Evolutionary conservation across 2,113 vertebrate species (phyloP).

Genomic region (Mastomys natalensis): DNA sequence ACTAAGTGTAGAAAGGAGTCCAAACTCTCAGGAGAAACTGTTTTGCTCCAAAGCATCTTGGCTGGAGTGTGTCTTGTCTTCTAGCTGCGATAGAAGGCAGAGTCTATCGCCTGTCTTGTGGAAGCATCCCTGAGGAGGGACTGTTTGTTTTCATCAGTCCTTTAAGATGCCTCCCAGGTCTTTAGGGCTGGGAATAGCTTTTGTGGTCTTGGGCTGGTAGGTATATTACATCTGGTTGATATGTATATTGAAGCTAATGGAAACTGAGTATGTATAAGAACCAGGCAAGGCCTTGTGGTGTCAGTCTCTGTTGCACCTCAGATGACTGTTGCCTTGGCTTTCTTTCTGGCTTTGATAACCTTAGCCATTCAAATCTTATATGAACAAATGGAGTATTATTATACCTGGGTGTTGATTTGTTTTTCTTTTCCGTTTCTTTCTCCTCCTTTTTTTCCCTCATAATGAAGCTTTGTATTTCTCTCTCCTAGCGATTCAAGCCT

Average conservation of each 20-base stretch:
- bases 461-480: constrained; percentile 42
- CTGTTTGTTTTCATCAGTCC: neutral
- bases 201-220: neutral
- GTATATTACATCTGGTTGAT: neutral
- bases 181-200: constrained; percentile 6
- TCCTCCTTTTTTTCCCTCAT: neutral
- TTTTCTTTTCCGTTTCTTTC: neutral
- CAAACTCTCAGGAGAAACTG: neutral
- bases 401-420: constrained; percentile 15
- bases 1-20: neutral
- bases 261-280: neutral
- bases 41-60: neutral
- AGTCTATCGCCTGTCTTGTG: neutral
- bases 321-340: neutral
- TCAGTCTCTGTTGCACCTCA: neutral
- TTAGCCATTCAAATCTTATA: neutral
- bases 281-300: neutral
- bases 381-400: constrained; percentile 44
- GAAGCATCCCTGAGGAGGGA: neutral
- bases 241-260: neutral
- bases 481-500: constrained; percentile 79
- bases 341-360: constrained; percentile 4
- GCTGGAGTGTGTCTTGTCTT: neutral
- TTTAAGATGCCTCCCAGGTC: neutral
- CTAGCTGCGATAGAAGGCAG: neutral